Percentiles rank a stretch among this genome's conserved stretches.
These are phyloP conservation scores for Siniperca knerii DNA, from an alignment of 2,113 vertebrate species.

Conservation along the genomic window DNA sequence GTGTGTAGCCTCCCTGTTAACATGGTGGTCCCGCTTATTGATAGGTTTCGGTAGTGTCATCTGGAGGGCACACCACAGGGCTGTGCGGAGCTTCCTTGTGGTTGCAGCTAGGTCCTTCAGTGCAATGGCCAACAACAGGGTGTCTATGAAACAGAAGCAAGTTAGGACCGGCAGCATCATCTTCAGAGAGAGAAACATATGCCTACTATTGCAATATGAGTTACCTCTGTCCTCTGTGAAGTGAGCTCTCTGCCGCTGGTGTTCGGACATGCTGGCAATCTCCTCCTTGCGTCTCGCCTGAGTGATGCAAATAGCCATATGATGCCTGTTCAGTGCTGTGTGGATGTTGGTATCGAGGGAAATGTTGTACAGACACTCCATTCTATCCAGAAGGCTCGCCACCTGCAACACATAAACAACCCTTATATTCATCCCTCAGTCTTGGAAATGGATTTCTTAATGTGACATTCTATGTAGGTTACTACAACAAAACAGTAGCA, in stretches of 20 bases:
- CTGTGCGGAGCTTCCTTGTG: slow-evolving; percentile 80
- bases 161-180: not conserved
- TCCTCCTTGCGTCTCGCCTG: slow-evolving; percentile 78
- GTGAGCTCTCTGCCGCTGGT: slow-evolving; percentile 70
- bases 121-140: slow-evolving; percentile 70
- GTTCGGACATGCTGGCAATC: slow-evolving; percentile 59
- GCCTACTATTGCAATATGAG: too few relatives aligned
- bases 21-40: slow-evolving; percentile 41
- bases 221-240: slow-evolving; percentile 80
- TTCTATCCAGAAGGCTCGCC: slow-evolving; percentile 76
- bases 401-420: slow-evolving; percentile 71
- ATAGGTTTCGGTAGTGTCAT: slow-evolving; percentile 71
- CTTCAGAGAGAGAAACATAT: not conserved
- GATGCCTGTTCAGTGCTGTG: slow-evolving; percentile 75
- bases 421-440: not conserved
- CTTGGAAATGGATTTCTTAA: not conserved
- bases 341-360: slow-evolving; percentile 75
- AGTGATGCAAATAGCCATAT: slow-evolving; percentile 71
- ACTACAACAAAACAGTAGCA: not conserved
- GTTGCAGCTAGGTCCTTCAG: slow-evolving; percentile 77
- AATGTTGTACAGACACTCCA: slow-evolving; percentile 74
- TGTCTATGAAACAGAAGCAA: slow-evolving; percentile 63
- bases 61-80: slow-evolving; percentile 84
- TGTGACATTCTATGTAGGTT: not conserved
- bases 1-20: not conserved